These are phyloP conservation scores for Palloptera scutellata DNA, from an alignment of 2,888 invertebrate species.

Conservation along the genomic window DNA sequence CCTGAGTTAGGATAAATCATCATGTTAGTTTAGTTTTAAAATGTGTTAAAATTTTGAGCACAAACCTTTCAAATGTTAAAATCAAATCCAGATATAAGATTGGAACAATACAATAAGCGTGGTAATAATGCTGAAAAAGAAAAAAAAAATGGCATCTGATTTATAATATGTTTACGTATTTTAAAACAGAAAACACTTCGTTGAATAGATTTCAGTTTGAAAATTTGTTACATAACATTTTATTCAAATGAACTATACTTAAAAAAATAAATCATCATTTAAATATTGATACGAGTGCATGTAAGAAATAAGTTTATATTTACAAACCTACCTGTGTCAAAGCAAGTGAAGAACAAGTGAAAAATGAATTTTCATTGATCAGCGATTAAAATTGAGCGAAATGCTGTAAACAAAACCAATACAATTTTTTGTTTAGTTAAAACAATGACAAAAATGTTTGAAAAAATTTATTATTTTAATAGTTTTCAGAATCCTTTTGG, in stretches of 20 bases:
- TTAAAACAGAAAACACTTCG: too few species aligned
- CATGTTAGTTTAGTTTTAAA: not conserved
- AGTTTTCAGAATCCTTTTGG: slow-evolving; percentile 37
- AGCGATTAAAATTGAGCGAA: not conserved
- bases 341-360: not conserved
- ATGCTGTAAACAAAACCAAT: too few species aligned
- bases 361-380: not conserved
- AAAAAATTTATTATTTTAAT: not conserved
- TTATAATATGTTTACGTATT: too few species aligned
- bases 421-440: too few species aligned
- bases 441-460: too few species aligned
- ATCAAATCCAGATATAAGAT: too few species aligned
- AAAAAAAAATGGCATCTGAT: too few species aligned
- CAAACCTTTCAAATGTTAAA: too few species aligned
- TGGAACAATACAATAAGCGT: too few species aligned
- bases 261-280: slow-evolving; percentile 33
- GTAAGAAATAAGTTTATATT: not conserved
- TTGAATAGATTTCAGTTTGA: slow-evolving; percentile 22
- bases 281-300: not conserved
- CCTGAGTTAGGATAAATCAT: slow-evolving; percentile 29
- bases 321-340: slow-evolving; percentile 1
- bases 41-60: too few species aligned
- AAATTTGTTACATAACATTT: slow-evolving; percentile 36
- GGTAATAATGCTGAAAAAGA: too few species aligned
- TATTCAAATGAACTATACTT: slow-evolving; percentile 39